Conservation (phyloP, 2,797 vertebrate species). For the Antrozous pallidus region DNA sequence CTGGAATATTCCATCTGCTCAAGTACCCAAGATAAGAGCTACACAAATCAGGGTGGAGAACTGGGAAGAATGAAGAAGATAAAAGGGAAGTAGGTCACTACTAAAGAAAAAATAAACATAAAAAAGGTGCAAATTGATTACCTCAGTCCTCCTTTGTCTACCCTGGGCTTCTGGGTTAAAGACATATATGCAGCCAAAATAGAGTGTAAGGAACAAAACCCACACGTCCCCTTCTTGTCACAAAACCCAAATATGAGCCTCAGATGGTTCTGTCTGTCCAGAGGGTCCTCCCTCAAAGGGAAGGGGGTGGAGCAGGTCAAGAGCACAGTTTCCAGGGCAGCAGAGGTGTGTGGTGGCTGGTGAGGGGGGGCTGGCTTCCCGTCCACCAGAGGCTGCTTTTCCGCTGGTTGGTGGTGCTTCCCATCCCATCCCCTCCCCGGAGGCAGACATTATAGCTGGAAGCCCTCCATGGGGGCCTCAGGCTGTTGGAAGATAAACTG, state of each 20-base stretch:
- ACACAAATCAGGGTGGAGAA: conserved; percentile 69
- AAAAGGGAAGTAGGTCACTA: conserved; percentile 78
- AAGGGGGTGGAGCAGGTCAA: conserved; percentile 68
- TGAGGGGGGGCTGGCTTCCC: conserved; percentile 60
- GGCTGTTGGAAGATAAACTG: conserved; percentile 98
- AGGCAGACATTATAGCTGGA: conserved; percentile 92
- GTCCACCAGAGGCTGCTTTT: conserved; percentile 68
- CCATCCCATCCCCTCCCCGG: conserved; percentile 70
- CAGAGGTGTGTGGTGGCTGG: conserved; percentile 66
- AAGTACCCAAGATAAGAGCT: conserved; percentile 81
- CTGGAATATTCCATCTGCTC: conserved; percentile 74
- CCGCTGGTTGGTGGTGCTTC: conserved; percentile 74
- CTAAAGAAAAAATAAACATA: conserved; percentile 62
- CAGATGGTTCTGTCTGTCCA: conserved; percentile 72
- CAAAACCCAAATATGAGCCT: conserved; percentile 70
- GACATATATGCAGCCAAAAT: conserved; percentile 78
- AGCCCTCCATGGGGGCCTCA: conserved; percentile 98
- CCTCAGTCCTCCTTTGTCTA: conserved; percentile 81
- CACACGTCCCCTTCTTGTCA: conserved; percentile 73
- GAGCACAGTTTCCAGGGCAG: conserved; percentile 74
- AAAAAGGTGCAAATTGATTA: conserved; percentile 81
- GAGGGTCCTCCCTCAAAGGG: conserved; percentile 77
- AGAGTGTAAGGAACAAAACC: conserved; percentile 71
- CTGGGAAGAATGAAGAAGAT: conserved; percentile 67
- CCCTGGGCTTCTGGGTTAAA: conserved; percentile 79